Evolutionary conservation across 2,797 vertebrate species (phyloP).

Genomic region (Trematomus bernacchii): DNA sequence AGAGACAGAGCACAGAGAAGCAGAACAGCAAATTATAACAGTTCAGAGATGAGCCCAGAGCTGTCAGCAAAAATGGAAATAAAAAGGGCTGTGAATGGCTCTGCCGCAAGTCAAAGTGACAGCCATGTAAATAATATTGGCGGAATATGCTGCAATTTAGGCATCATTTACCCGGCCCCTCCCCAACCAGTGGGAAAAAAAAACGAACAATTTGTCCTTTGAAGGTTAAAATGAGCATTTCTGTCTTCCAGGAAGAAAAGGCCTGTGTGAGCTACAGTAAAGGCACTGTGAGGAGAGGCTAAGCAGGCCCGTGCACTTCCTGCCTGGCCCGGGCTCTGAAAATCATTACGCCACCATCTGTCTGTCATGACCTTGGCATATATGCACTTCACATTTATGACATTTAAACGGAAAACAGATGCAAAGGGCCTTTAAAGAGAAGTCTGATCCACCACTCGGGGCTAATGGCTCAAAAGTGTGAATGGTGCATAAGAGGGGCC

Average conservation of each 20-base stretch:
- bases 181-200: constrained; percentile 4
- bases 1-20: constrained; percentile 57
- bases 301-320: constrained; percentile 63
- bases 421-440: constrained; percentile 68
- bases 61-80: constrained; percentile 76
- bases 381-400: constrained; percentile 75
- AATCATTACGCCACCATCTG: constrained; percentile 79
- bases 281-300: constrained; percentile 59
- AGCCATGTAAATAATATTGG: constrained; percentile 79
- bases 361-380: constrained; percentile 75
- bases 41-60: constrained; percentile 76
- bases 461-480: constrained; percentile 76
- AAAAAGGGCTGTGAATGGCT: constrained; percentile 64
- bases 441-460: constrained; percentile 61
- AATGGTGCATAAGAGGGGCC: constrained; percentile 67
- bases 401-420: constrained; percentile 77
- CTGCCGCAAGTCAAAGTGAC: constrained; percentile 71
- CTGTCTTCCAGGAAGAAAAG: constrained; percentile 35
- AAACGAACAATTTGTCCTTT: constrained; percentile 66
- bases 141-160: constrained; percentile 69
- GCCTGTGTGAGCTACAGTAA: constrained; percentile 59
- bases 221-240: constrained; percentile 70
- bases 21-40: constrained; percentile 68
- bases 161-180: constrained; percentile 59
- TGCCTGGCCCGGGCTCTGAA: constrained; percentile 63